These are phyloP conservation scores for Dynastes grantii DNA, from an alignment of 2,888 invertebrate species.

Conservation along the genomic window DNA sequence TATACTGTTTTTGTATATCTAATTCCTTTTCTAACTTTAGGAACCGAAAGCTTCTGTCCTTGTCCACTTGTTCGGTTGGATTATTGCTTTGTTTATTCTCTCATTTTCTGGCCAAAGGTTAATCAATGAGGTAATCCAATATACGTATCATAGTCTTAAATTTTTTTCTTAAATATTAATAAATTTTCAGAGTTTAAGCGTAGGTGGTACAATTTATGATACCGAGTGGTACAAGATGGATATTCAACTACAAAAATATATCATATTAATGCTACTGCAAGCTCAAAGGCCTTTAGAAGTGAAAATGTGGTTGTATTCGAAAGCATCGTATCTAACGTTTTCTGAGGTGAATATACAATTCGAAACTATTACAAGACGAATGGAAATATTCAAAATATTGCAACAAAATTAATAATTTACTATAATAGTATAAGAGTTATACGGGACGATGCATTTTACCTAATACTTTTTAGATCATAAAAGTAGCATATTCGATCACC, in stretches of 20 bases:
- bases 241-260: not conserved
- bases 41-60: not conserved
- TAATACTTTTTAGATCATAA: constrained; percentile 29
- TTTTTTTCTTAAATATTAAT: not conserved
- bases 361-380: not conserved
- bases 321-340: constrained; percentile 33
- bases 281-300: not conserved
- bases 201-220: constrained; percentile 9
- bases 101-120: constrained; percentile 28
- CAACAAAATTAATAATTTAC: not conserved
- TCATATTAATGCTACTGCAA: constrained; percentile 15
- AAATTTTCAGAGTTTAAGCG: constrained; percentile 20
- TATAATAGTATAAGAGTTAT: not conserved
- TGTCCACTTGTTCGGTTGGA: not conserved
- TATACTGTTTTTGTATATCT: not conserved
- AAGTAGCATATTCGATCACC: constrained; percentile 33
- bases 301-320: constrained; percentile 21
- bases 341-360: not conserved
- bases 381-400: too few relatives aligned
- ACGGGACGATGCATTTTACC: not conserved
- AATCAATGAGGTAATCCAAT: constrained; percentile 23
- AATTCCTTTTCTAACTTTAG: not conserved
- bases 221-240: constrained; percentile 27
- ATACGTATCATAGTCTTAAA: not conserved
- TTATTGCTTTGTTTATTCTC: constrained; percentile 12